These are phyloP conservation scores for Sialis fuliginosa DNA, from an alignment of 2,888 invertebrate genomes.

Conservation along the genomic window DNA sequence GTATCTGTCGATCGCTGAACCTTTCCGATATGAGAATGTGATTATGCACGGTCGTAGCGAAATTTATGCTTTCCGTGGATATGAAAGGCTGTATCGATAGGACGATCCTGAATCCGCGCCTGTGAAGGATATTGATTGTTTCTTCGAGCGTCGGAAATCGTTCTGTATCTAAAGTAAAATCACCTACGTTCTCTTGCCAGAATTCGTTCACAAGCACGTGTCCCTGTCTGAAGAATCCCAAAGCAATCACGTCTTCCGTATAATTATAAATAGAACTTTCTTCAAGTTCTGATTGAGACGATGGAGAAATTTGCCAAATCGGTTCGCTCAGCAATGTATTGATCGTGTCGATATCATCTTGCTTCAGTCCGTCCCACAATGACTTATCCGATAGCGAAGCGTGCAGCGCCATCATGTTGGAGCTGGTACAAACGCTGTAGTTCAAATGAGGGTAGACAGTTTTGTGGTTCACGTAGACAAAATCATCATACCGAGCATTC, in stretches of 20 bases:
- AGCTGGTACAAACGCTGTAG: conserved; percentile 69
- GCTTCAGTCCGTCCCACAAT: conserved; percentile 68
- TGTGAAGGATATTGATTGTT: conserved; percentile 61
- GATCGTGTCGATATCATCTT: conserved; percentile 53
- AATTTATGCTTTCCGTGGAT: conserved; percentile 68
- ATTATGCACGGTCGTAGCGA: conserved; percentile 59
- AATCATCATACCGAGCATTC: conserved; percentile 60
- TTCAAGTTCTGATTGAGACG: conserved; percentile 41
- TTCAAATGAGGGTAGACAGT: conserved; percentile 54
- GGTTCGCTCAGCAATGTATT: conserved; percentile 66
- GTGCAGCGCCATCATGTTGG: conserved; percentile 62
- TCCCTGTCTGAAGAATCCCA: conserved; percentile 61
- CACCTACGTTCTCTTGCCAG: conserved; percentile 74
- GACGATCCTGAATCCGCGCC: conserved; percentile 72
- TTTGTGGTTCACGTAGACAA: conserved; percentile 55
- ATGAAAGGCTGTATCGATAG: conserved; percentile 85
- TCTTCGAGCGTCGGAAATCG: conserved; percentile 63
- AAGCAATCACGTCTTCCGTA: conserved; percentile 64
- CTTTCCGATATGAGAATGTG: conserved; percentile 64
- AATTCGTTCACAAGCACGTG: conserved; percentile 63
- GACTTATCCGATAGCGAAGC: conserved; percentile 62
- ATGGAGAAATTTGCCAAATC: conserved; percentile 70
- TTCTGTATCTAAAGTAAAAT: conserved; percentile 60
- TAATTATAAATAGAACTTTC: conserved; percentile 61
- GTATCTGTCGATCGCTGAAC: conserved; percentile 59